These are phyloP conservation scores for Troglohyphantes excavatus DNA, from an alignment of 2,888 invertebrate genomes.

Conservation along the genomic window DNA sequence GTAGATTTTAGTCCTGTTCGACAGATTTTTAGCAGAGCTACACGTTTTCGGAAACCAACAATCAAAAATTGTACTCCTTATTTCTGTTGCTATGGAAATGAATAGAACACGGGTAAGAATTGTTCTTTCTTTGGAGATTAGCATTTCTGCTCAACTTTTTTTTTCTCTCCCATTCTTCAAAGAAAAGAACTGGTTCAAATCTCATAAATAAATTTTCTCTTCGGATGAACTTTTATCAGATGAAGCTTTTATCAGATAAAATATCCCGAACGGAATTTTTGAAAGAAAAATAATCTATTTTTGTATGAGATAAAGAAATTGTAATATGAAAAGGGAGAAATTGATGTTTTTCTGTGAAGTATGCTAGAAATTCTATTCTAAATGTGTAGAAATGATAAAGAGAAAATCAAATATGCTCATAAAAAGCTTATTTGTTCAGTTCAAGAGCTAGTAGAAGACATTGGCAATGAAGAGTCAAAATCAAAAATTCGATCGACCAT, in stretches of 20 bases:
- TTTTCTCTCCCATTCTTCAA: constrained; percentile 23
- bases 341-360: background rate
- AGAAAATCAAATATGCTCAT: too few species aligned
- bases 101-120: constrained; percentile 12
- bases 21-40: too few species aligned
- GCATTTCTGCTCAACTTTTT: constrained; percentile 55
- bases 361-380: background rate
- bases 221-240: background rate
- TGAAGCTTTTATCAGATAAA: background rate
- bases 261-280: background rate
- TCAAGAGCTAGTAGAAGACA: too few species aligned
- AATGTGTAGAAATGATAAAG: background rate
- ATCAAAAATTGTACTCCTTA: background rate
- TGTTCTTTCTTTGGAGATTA: constrained; percentile 39
- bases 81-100: constrained; percentile 25
- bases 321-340: background rate
- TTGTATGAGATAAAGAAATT: background rate
- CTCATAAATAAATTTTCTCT: constrained; percentile 66
- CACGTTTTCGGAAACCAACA: background rate
- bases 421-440: too few species aligned
- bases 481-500: too few species aligned
- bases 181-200: constrained; percentile 46
- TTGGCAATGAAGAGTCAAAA: too few species aligned
- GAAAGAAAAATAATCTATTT: background rate
- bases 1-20: too few species aligned